A percentile compares a stretch with the other conserved stretches of the same genome.
Conservation (phyloP, 1,140 invertebrate genomes). For the Meteorus sp. region DNA sequence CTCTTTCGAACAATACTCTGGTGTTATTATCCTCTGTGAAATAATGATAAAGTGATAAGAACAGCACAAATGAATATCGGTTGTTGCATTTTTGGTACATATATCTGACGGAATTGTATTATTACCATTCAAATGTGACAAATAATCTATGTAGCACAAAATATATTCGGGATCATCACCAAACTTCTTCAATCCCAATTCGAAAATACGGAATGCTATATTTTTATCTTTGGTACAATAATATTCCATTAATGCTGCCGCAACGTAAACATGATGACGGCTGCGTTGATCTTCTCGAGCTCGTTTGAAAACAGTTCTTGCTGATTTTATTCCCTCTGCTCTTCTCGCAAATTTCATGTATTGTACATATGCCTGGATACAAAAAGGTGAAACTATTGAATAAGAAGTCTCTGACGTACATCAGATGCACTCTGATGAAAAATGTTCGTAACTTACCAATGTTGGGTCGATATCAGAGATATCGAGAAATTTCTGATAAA, state of each 20-base stretch:
- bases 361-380: conserved; percentile 89
- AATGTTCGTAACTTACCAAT: conserved; percentile 80
- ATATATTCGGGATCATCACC: conserved; percentile 93
- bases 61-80: not conserved
- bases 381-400: conserved; percentile 11
- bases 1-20: conserved; percentile 93
- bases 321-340: conserved; percentile 97
- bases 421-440: too few species aligned
- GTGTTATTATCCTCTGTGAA: conserved; percentile 97
- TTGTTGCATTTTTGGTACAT: not conserved
- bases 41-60: conserved; percentile 13
- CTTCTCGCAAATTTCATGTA: conserved; percentile 98
- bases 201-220: conserved; percentile 97
- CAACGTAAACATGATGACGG: conserved; percentile 92
- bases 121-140: conserved; percentile 95
- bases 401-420: conserved; percentile 24
- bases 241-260: conserved; percentile 98
- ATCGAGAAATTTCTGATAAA: conserved; percentile 91
- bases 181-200: conserved; percentile 96
- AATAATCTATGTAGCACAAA: conserved; percentile 93
- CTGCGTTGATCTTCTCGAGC: conserved; percentile 87
- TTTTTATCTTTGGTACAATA: conserved; percentile 99
- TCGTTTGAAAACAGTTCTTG: conserved; percentile 91
- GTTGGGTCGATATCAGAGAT: conserved; percentile 92
- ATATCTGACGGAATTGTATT: not conserved